Conservation (phyloP, 2,113 vertebrate genomes). For the Morone saxatilis region DNA sequence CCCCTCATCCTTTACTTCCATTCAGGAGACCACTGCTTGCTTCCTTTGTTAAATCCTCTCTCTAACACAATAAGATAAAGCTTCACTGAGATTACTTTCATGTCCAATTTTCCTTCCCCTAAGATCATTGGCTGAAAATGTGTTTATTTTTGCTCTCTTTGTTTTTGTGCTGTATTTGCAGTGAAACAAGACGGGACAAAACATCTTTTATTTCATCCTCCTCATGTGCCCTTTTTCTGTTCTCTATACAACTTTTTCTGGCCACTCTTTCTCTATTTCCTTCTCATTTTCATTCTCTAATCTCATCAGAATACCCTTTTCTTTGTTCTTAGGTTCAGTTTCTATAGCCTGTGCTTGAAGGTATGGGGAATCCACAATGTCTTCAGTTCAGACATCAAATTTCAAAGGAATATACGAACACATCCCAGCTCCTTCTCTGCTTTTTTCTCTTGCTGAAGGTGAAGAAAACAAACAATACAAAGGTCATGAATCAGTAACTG, state of each 20-base stretch:
- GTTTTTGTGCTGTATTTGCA: conserved; percentile 37
- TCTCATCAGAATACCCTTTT: not conserved
- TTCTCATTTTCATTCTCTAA: conserved; percentile 4
- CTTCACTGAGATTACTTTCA: conserved; percentile 42
- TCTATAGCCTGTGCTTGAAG: not conserved
- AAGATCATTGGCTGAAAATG: conserved; percentile 22
- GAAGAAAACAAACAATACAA: conserved; percentile 17
- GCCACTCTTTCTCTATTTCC: not conserved
- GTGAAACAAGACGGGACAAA: conserved; percentile 20
- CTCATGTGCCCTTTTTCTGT: not conserved
- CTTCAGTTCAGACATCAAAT: conserved; percentile 1
- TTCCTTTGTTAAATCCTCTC: conserved; percentile 43
- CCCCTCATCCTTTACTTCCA: conserved; percentile 53
- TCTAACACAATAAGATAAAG: conserved; percentile 47
- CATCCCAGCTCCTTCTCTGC: not conserved
- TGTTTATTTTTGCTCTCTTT: conserved; percentile 34
- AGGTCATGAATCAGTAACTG: conserved; percentile 33
- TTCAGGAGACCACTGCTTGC: conserved; percentile 20
- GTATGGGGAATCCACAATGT: not conserved
- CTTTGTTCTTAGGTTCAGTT: conserved; percentile 18
- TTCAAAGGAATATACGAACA: conserved; percentile 12
- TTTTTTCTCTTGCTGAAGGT: not conserved
- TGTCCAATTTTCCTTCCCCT: conserved; percentile 32
- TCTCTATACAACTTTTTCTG: not conserved
- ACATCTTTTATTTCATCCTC: conserved; percentile 14